Conservation (phyloP, 1,140 invertebrate genomes). For the Diprion similis region DNA sequence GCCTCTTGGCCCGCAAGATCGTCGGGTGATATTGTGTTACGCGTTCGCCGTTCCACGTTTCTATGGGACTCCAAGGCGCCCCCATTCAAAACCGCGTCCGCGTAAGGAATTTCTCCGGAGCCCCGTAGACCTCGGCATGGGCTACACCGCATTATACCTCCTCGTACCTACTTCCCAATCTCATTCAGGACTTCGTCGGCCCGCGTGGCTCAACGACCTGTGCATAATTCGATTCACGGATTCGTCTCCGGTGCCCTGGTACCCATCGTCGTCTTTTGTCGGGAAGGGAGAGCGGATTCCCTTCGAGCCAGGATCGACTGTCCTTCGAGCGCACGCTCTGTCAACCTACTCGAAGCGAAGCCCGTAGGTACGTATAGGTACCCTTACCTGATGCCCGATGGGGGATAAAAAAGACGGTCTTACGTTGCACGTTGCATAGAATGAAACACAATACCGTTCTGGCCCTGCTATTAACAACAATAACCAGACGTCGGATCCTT, state of each 20-base stretch:
- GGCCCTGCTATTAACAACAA: conserved; percentile 1
- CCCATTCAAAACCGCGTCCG: neutral
- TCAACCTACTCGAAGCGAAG: neutral
- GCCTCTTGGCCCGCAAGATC: conserved; percentile 47
- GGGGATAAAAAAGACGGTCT: neutral
- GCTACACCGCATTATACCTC: neutral
- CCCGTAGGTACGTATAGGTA: neutral
- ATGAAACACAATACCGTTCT: neutral
- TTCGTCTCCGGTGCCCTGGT: neutral
- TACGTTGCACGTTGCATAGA: conserved; percentile 7
- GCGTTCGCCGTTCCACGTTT: conserved; percentile 44
- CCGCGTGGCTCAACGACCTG: conserved; percentile 43
- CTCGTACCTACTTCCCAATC: neutral
- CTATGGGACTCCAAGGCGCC: conserved; percentile 38
- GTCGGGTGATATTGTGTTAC: conserved; percentile 57
- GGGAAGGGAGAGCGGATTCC: neutral
- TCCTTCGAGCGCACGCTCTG: neutral
- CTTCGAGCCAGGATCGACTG: neutral
- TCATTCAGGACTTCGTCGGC: conserved; percentile 13
- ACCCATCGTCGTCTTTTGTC: neutral
- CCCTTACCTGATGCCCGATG: neutral
- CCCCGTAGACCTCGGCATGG: neutral
- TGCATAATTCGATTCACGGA: conserved; percentile 54
- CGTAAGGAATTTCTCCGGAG: neutral
- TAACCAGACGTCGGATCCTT: neutral